phyloP scores from a whole-genome alignment of 2,888 invertebrate genomes.

The Augiades crinisus region DNA sequence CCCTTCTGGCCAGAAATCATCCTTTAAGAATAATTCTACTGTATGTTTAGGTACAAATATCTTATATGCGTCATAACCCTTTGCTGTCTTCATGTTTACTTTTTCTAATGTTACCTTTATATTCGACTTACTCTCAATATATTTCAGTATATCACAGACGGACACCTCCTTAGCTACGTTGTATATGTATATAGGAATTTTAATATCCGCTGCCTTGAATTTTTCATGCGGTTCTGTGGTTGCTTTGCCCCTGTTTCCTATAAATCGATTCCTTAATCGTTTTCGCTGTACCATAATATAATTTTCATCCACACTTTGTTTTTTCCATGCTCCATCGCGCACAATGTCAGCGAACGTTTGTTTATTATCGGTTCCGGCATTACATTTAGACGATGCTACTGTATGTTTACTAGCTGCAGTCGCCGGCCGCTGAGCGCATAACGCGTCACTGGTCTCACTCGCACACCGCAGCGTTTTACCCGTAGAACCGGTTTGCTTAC shows the following conservation, averaged over 20 bases:
- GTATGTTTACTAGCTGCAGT: too few species aligned
- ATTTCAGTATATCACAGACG: not conserved
- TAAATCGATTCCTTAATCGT: conserved; percentile 4
- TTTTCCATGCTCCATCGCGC: too few species aligned
- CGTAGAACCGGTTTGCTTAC: too few species aligned
- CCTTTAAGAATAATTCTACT: not conserved
- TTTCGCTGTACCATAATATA: too few species aligned
- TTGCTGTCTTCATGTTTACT: conserved; percentile 1
- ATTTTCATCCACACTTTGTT: too few species aligned
- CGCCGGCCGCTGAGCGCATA: too few species aligned
- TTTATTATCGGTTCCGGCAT: too few species aligned
- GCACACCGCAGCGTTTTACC: too few species aligned
- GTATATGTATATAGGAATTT: not conserved
- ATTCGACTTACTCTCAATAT: not conserved
- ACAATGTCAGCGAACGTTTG: too few species aligned
- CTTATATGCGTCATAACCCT: too few species aligned
- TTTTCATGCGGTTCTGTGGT: not conserved
- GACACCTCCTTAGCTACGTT: not conserved
- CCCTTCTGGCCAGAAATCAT: not conserved
- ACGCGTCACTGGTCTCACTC: too few species aligned
- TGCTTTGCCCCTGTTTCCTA: not conserved
- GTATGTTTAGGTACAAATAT: not conserved
- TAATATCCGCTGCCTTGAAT: not conserved
- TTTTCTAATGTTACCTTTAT: not conserved
- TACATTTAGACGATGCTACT: too few species aligned